Evolutionary conservation across 37 sponge, comb jelly and placozoan species (phyloP).

Genomic region (Trichoplax adhaerens): DNA sequence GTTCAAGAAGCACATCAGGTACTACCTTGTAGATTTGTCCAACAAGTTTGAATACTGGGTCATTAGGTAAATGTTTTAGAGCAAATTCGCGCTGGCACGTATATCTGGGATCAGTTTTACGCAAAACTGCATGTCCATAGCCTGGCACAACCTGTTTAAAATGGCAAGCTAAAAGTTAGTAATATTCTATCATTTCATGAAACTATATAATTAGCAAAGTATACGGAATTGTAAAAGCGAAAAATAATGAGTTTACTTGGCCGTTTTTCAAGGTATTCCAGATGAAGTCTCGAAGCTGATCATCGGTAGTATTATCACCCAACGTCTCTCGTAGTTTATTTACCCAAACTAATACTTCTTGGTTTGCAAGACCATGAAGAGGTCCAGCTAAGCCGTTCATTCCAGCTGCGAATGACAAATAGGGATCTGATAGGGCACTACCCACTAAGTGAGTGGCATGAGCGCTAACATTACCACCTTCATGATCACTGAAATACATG

Average conservation of each 20-base stretch:
- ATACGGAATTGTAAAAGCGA: background rate
- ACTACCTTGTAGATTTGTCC: constrained; percentile 49
- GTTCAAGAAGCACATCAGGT: constrained; percentile 68
- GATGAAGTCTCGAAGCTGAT: constrained; percentile 61
- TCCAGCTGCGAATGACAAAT: constrained; percentile 84
- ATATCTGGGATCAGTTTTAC: constrained; percentile 96
- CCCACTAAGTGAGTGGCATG: constrained; percentile 92
- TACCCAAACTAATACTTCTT: constrained; percentile 94
- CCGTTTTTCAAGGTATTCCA: constrained; percentile 88
- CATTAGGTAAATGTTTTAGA: constrained; percentile 87
- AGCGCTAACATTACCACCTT: constrained; percentile 95
- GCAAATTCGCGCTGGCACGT: constrained; percentile 90
- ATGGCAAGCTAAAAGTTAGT: background rate
- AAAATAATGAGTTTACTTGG: constrained; percentile 26
- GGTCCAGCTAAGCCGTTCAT: constrained; percentile 98
- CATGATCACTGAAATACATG: constrained; percentile 54
- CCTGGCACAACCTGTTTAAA: constrained; percentile 79
- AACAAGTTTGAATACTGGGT: constrained; percentile 83
- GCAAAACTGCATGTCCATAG: constrained; percentile 90
- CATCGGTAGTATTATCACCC: constrained; percentile 61
- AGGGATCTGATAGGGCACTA: constrained; percentile 89
- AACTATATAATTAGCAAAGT: background rate
- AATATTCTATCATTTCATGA: constrained; percentile 6
- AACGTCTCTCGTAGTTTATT: constrained; percentile 49
- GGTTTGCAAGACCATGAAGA: constrained; percentile 86